These are phyloP conservation scores for Gonocerus acuteangulatus DNA, from an alignment of 2,888 invertebrate genomes.

Conservation along the genomic window DNA sequence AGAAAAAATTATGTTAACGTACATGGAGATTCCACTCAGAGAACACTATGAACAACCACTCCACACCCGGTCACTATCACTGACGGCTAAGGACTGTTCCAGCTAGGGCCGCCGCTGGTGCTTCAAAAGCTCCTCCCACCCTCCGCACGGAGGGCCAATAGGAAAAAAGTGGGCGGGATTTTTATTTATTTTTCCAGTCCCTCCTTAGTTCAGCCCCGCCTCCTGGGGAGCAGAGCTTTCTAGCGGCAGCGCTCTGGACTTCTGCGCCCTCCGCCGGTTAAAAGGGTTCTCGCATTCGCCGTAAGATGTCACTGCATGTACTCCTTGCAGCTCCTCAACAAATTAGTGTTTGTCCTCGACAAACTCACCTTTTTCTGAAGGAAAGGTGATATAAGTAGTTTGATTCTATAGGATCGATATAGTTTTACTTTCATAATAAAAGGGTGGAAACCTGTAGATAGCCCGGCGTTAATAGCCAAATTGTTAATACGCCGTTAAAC, in stretches of 20 bases:
- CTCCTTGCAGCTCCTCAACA: too few relatives aligned
- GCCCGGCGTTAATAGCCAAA: too few relatives aligned
- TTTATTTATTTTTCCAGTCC: neutral
- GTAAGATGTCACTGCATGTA: neutral
- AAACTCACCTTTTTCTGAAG: too few relatives aligned
- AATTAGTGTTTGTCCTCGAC: too few relatives aligned
- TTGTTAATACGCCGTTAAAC: too few relatives aligned
- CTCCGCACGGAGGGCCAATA: slow-evolving; percentile 8
- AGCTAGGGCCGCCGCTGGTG: neutral
- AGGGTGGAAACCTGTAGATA: too few relatives aligned
- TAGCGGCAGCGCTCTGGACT: slow-evolving; percentile 5
- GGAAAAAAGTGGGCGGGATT: slow-evolving; percentile 7
- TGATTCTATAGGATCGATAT: too few relatives aligned
- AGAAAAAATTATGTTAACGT: too few relatives aligned
- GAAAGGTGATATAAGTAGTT: too few relatives aligned
- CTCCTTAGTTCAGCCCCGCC: neutral
- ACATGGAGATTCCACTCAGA: neutral
- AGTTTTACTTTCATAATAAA: too few relatives aligned
- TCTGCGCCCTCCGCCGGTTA: neutral
- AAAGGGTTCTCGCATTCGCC: neutral
- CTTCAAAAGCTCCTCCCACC: slow-evolving; percentile 11
- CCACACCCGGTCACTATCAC: slow-evolving; percentile 21
- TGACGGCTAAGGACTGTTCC: slow-evolving; percentile 16
- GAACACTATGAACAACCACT: slow-evolving; percentile 18
- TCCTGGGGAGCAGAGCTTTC: neutral